Conservation (phyloP, 2,113 vertebrate species). For the Nycticryphes semicollaris region DNA sequence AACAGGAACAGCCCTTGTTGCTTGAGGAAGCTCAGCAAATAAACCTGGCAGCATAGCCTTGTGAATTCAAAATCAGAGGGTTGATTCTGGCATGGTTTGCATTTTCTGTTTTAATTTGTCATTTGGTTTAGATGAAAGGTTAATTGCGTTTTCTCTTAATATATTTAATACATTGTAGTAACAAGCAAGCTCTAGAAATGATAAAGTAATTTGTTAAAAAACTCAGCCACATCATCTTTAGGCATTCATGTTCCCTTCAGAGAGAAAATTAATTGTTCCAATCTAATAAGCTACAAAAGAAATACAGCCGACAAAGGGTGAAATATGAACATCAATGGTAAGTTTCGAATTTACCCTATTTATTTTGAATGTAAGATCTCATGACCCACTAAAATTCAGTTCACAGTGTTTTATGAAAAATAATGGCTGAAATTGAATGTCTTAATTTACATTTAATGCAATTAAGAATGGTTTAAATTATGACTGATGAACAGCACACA, state of each 20-base stretch:
- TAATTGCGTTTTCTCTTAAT: slow-evolving; percentile 68
- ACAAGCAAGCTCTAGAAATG: slow-evolving; percentile 68
- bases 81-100: slow-evolving; percentile 32
- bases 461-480: slow-evolving; percentile 98
- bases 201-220: slow-evolving; percentile 77
- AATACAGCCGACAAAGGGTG: slow-evolving; percentile 79
- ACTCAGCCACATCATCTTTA: slow-evolving; percentile 72
- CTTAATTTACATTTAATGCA: slow-evolving; percentile 99
- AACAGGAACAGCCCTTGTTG: not conserved
- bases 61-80: slow-evolving; percentile 47
- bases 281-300: slow-evolving; percentile 78
- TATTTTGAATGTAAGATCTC: slow-evolving; percentile 85
- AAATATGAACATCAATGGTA: slow-evolving; percentile 83
- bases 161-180: slow-evolving; percentile 67
- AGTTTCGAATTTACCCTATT: slow-evolving; percentile 82
- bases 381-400: slow-evolving; percentile 96
- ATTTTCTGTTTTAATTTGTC: slow-evolving; percentile 69
- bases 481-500: slow-evolving; percentile 95
- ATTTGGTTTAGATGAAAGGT: slow-evolving; percentile 60
- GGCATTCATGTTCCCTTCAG: slow-evolving; percentile 74
- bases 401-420: slow-evolving; percentile 98
- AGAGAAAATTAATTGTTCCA: slow-evolving; percentile 81
- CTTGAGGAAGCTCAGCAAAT: slow-evolving; percentile 15
- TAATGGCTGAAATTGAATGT: slow-evolving; percentile 98
- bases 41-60: not conserved